Percentiles rank a stretch among this genome's conserved stretches.
Evolutionary conservation across 2,797 vertebrate genomes (phyloP).

Genomic region (Octomys mimax): DNA sequence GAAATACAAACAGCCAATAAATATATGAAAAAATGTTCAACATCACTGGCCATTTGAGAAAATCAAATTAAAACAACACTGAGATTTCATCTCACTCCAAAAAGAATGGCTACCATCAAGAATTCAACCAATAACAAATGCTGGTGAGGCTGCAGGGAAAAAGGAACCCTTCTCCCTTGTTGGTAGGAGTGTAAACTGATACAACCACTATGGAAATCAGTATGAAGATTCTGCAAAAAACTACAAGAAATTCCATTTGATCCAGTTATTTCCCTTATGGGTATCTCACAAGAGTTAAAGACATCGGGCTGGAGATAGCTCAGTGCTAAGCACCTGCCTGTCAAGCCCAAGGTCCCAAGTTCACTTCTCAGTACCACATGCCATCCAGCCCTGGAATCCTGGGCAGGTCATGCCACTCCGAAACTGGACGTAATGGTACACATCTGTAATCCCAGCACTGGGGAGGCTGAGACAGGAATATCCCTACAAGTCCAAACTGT

Average conservation of each 20-base stretch:
- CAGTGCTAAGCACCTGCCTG: too few species aligned
- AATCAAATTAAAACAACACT: neutral
- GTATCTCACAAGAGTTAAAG: neutral
- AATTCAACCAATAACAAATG: neutral
- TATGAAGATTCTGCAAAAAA: neutral
- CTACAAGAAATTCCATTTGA: neutral
- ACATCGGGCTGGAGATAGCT: neutral
- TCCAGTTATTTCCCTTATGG: neutral
- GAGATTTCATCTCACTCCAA: neutral
- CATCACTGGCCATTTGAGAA: neutral
- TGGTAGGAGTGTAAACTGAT: neutral
- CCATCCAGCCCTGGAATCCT: too few species aligned
- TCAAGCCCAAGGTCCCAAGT: too few species aligned
- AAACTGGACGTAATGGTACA: too few species aligned
- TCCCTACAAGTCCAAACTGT: too few species aligned
- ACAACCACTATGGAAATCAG: neutral
- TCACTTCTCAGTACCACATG: too few species aligned
- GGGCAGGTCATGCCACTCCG: too few species aligned
- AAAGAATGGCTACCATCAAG: neutral
- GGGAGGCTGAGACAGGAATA: too few species aligned
- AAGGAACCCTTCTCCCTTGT: neutral
- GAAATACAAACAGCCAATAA: neutral
- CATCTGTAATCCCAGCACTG: too few species aligned
- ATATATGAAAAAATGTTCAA: neutral
- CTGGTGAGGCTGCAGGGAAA: neutral